These are phyloP conservation scores for Anas flavirostris DNA, from an alignment of 2,797 vertebrate genomes.

Conservation along the genomic window DNA sequence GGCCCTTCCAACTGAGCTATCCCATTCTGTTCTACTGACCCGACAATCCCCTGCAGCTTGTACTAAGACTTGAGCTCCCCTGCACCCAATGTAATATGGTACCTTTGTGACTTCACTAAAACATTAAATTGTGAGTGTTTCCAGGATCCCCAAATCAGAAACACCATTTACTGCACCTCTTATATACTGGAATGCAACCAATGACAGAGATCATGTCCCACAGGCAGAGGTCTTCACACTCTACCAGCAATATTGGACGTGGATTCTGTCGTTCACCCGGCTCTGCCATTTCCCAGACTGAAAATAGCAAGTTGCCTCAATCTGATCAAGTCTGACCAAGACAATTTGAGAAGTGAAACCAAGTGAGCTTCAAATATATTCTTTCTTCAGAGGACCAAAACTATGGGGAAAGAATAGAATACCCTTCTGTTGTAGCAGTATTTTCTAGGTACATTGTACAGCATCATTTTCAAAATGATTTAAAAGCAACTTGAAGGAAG, in stretches of 20 bases:
- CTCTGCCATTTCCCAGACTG: background rate
- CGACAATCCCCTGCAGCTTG: background rate
- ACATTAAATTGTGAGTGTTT: background rate
- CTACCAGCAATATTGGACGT: background rate
- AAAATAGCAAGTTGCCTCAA: background rate
- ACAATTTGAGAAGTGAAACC: background rate
- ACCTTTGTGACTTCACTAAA: background rate
- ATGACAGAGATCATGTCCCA: background rate
- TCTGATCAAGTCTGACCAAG: background rate
- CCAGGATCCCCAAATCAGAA: background rate
- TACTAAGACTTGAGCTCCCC: background rate
- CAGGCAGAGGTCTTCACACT: fast-evolving
- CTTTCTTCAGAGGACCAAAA: background rate
- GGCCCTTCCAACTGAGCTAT: background rate
- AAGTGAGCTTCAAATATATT: background rate
- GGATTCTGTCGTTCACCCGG: background rate
- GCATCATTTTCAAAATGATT: background rate
- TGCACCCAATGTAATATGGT: fast-evolving
- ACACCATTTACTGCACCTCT: background rate
- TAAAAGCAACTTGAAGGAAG: background rate
- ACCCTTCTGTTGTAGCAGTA: background rate
- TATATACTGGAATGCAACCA: background rate
- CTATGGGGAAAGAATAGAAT: background rate
- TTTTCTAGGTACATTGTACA: background rate
- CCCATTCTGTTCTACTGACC: background rate